Conservation (phyloP, 1,140 invertebrate genomes). For the Bradynema listronoti region DNA sequence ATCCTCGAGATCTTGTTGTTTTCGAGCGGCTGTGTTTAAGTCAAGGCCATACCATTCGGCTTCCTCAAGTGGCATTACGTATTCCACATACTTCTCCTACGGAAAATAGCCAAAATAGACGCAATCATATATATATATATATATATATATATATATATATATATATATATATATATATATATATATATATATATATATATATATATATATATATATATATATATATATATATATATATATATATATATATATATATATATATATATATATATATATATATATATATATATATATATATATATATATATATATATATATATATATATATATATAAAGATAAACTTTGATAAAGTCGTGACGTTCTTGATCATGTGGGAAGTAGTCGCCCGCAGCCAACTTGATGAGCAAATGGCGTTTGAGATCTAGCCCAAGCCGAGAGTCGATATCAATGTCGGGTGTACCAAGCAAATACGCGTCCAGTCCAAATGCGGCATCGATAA, state of each 20-base stretch:
- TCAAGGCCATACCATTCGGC: constrained; percentile 89
- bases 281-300: too few species aligned
- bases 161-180: too few species aligned
- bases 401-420: constrained; percentile 41
- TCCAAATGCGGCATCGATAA: constrained; percentile 82
- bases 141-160: background rate
- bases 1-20: constrained; percentile 65
- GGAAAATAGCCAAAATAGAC: too few species aligned
- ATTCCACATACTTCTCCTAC: constrained; percentile 76
- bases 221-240: too few species aligned
- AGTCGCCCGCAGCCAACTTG: constrained; percentile 61
- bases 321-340: background rate
- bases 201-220: too few species aligned
- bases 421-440: constrained; percentile 45
- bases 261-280: too few species aligned
- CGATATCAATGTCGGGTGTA: constrained; percentile 49
- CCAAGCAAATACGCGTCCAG: constrained; percentile 75
- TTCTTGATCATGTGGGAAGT: constrained; percentile 68
- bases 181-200: too few species aligned
- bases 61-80: constrained; percentile 76
- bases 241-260: too few species aligned
- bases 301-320: background rate
- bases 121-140: constrained; percentile 55
- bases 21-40: constrained; percentile 69
- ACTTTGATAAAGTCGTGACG: constrained; percentile 64